Evolutionary conservation across 2,113 vertebrate genomes (phyloP), one percentile per base, ranked within the genome.

Genomic region (Gallinago undulata): DNA sequence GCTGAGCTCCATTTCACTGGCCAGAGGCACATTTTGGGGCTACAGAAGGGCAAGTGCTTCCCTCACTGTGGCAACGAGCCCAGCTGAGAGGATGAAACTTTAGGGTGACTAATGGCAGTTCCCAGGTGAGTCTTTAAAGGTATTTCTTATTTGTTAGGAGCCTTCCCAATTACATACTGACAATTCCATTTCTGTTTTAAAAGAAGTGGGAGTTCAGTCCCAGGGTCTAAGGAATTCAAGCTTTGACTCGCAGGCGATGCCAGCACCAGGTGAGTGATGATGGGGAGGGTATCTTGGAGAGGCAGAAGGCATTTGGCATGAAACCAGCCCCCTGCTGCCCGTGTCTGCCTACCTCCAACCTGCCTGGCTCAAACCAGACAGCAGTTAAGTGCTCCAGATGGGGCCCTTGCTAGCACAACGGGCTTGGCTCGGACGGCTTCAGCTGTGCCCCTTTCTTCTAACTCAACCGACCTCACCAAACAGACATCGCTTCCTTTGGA

Each of bases 281-380:
- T 2, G 27, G 45, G 43, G 69, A 60, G 0, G 0, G 45, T 82
- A 17, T 75, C 57, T 13, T 0, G 0, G 57, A 27, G n/a, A 57
- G 22, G 81, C 69, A 86, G 69, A 28, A 0, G 1, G 13, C 0
- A 2, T 35, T 81, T 0, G 0, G 35, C 1, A 0, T 50, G 55
- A 91, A 79, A 80, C 41, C 67, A 89, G 2, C 17, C 23, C 35
- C 66, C 73, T 6, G 41, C 53, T 55, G 16, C 11, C 2, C 1
- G 0, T 16, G n/a, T 17, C 56, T 85, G 41, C 79, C 45, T 27
- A 73, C 72, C 63, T 95, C 76, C 79, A 69, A 67, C 84, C 74
- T 59, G 70, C n/a, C 48, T 41, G 70, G 17, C 55, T 73, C 35
- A 1, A 14, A 80, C 45, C 59, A 83, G 82, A 88, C 78, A 95